A percentile compares a stretch with the other conserved stretches of the same genome.
phyloP scores from a whole-genome alignment of 2,888 invertebrate genomes.

The Galeopsomyia nigrocyanea region DNA sequence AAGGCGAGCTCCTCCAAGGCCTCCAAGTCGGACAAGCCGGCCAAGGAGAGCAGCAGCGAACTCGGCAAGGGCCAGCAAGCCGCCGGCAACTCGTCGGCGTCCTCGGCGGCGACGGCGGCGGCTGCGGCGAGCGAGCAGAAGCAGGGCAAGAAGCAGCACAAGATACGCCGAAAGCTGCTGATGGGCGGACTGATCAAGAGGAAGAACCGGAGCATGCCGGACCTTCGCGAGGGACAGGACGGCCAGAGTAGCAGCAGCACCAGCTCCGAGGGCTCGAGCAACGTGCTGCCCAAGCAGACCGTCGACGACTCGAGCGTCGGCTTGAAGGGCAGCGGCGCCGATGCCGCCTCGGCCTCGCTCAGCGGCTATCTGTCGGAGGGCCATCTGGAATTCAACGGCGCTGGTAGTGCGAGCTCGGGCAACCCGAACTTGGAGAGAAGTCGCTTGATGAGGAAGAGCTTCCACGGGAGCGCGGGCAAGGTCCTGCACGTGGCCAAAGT shows the following conservation, averaged over 20 bases:
- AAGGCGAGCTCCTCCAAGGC: slow-evolving; percentile 57
- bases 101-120: slow-evolving; percentile 41
- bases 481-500: slow-evolving; percentile 87
- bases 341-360: slow-evolving; percentile 74
- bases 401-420: slow-evolving; percentile 71
- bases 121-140: slow-evolving; percentile 72
- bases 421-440: slow-evolving; percentile 89
- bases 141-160: slow-evolving; percentile 89
- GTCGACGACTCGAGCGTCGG: slow-evolving; percentile 86
- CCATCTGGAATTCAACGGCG: slow-evolving; percentile 80
- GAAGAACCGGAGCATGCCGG: slow-evolving; percentile 93
- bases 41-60: slow-evolving; percentile 72
- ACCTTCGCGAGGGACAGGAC: slow-evolving; percentile 84
- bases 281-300: slow-evolving; percentile 64
- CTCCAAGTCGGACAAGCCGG: slow-evolving; percentile 64
- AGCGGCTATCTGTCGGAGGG: slow-evolving; percentile 91
- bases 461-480: slow-evolving; percentile 87
- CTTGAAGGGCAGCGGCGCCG: slow-evolving; percentile 74
- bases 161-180: slow-evolving; percentile 86
- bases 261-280: slow-evolving; percentile 61
- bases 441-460: slow-evolving; percentile 90
- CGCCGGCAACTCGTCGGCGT: slow-evolving; percentile 14
- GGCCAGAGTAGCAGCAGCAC: slow-evolving; percentile 67
- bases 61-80: slow-evolving; percentile 65
- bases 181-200: slow-evolving; percentile 91